Evolutionary conservation across 1,140 invertebrate genomes (phyloP).

Genomic region (Achatina immaculata): DNA sequence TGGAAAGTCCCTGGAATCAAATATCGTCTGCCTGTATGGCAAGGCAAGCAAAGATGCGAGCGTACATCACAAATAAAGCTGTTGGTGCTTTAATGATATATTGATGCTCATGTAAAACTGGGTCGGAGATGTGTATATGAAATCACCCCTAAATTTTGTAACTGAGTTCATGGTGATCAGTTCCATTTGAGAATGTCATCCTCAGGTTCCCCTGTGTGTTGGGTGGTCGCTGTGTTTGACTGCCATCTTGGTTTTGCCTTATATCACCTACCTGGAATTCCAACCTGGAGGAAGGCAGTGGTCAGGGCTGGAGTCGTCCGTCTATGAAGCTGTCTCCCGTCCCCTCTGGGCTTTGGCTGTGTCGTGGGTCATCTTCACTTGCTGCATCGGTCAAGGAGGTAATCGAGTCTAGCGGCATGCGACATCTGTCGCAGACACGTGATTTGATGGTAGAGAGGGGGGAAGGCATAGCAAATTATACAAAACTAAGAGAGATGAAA

Average conservation of each 20-base stretch:
- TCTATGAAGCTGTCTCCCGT: conserved; percentile 43
- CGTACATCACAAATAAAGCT: too few relatives aligned
- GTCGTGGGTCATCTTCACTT: conserved; percentile 51
- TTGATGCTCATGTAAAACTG: too few relatives aligned
- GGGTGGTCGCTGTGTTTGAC: conserved; percentile 43
- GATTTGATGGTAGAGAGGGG: neutral
- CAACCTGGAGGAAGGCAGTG: conserved; percentile 33
- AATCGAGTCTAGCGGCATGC: neutral
- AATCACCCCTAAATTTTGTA: too few relatives aligned
- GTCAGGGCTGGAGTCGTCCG: conserved; percentile 34
- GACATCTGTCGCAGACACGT: neutral
- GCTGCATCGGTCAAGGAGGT: conserved; percentile 50
- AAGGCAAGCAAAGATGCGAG: too few relatives aligned
- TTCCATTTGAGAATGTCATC: neutral
- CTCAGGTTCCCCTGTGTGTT: conserved; percentile 31
- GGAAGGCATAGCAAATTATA: neutral
- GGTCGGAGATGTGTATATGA: too few relatives aligned
- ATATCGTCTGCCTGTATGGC: too few relatives aligned
- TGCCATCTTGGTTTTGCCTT: conserved; percentile 30
- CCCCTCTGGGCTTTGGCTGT: conserved; percentile 45
- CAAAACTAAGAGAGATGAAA: neutral
- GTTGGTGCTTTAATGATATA: too few relatives aligned
- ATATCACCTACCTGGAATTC: conserved; percentile 41
- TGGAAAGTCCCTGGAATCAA: too few relatives aligned
- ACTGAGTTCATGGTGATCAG: too few relatives aligned